Evolutionary conservation across 2,888 invertebrate species (phyloP).

Genomic region (Tholera decimalis): DNA sequence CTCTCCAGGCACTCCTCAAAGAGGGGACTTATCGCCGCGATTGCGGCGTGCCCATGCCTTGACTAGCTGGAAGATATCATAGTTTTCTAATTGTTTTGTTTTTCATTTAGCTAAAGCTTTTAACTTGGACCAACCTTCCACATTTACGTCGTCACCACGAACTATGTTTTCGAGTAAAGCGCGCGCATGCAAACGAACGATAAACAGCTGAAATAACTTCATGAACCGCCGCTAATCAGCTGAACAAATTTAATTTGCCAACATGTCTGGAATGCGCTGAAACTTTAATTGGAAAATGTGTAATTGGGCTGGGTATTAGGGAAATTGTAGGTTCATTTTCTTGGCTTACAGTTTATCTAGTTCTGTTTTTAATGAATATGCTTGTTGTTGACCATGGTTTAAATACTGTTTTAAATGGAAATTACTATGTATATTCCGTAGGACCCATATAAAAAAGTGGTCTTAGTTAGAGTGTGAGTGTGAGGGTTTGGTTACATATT

Average conservation of each 20-base stretch:
- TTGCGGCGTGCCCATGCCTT: no score
- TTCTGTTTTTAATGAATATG: neutral
- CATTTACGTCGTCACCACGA: conserved; percentile 91
- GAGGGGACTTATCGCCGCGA: no score
- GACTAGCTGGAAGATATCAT: no score
- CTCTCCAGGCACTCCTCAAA: no score
- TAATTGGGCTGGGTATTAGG: conserved; percentile 45
- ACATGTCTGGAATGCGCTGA: conserved; percentile 55
- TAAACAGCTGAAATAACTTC: conserved; percentile 70
- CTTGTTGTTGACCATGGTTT: neutral
- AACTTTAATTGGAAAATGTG: conserved; percentile 68
- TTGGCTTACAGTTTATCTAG: neutral
- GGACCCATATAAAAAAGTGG: no score
- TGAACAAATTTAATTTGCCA: conserved; percentile 73
- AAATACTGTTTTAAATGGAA: neutral
- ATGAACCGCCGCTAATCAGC: conserved; percentile 66
- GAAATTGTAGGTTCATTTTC: conserved; percentile 50
- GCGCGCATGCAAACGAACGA: conserved; percentile 69
- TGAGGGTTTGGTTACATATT: no score
- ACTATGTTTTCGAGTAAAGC: conserved; percentile 91
- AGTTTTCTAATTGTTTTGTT: no score
- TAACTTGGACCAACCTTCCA: conserved; percentile 44
- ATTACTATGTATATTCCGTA: neutral
- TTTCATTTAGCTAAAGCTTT: no score
- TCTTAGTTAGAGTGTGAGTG: no score